phyloP scores from a whole-genome alignment of 2,888 invertebrate genomes.

The Machimus rusticus region DNA sequence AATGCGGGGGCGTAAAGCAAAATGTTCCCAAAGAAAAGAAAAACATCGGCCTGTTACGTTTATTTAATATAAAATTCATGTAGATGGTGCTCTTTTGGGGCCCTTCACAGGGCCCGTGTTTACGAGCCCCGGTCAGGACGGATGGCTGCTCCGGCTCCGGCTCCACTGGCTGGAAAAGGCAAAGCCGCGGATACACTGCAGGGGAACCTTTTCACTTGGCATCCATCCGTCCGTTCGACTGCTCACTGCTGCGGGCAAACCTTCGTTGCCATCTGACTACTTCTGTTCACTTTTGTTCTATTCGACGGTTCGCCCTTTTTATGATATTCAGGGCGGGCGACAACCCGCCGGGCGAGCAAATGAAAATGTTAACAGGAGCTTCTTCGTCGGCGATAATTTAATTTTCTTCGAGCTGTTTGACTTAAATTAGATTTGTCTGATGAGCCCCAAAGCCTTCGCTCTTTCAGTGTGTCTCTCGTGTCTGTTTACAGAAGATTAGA shows the following conservation, averaged over 20 bases:
- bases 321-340: not conserved
- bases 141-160: not conserved
- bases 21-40: conserved; percentile 4
- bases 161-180: not conserved
- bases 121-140: not conserved
- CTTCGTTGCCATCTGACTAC: not conserved
- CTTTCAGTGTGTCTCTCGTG: not conserved
- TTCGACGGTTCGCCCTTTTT: not conserved
- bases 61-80: conserved; percentile 32
- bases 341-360: not conserved
- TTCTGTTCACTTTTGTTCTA: not conserved
- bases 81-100: not conserved
- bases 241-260: not conserved
- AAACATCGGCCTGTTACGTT: conserved; percentile 10
- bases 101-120: not conserved
- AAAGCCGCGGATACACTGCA: not conserved
- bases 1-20: not conserved
- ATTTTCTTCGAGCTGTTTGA: not conserved
- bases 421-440: not conserved
- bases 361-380: not conserved
- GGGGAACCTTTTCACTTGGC: not conserved
- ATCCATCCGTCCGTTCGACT: not conserved
- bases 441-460: not conserved
- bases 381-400: not conserved
- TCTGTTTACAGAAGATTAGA: not conserved